Base-by-base conservation (phyloP, 2,797 vertebrate species). In the Coccyzus lansbergi region DNA sequence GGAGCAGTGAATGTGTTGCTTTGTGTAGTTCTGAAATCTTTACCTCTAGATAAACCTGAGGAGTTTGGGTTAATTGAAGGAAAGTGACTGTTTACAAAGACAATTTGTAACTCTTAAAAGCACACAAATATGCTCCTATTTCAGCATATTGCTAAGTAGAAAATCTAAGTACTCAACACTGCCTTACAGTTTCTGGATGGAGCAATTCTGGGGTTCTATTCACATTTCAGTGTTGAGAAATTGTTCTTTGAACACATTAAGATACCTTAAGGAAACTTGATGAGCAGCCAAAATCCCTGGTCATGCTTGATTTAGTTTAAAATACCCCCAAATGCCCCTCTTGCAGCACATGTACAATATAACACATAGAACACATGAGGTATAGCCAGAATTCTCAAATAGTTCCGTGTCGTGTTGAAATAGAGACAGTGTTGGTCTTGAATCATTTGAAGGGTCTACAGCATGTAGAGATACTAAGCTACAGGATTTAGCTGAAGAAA, bases 11-110 rank as follows among this genome's bases (percentile, higher is more conserved):
- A 70, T 60, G 22, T 34, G 21, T 33, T 79, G 71, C 33, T 80
- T 83, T 93, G 77, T 74, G 71, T 62, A 92, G 49, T 46, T 89
- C 38, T 80, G 62, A 85, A 92, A 55, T 87, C 74, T 15, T 85
- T 71, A 13, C 58, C 18, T 75, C 14, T 59, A 51, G 46, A 46
- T 31, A 68, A 92, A 87, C 46, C 58, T 19, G 40, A 80, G 44
- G 75, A 48, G 58, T 82, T 42, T 29, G 40, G 21, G 31, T 58
- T 67, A 84, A 56, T 33, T 80, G 56, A 74, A 67, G 34, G 49
- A n/a, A 80, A 53, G 25, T 6, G 20, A 58, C 22, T 42, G 24
- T 83, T 95, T 64, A 31, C 10, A 8, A 70, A 60, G 56, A 59
- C 22, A 55, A 4, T 62, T 48, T 75, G 10, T 68, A 86, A 62